phyloP scores from a whole-genome alignment of 2,113 vertebrate species.

The Macrotis lagotis region DNA sequence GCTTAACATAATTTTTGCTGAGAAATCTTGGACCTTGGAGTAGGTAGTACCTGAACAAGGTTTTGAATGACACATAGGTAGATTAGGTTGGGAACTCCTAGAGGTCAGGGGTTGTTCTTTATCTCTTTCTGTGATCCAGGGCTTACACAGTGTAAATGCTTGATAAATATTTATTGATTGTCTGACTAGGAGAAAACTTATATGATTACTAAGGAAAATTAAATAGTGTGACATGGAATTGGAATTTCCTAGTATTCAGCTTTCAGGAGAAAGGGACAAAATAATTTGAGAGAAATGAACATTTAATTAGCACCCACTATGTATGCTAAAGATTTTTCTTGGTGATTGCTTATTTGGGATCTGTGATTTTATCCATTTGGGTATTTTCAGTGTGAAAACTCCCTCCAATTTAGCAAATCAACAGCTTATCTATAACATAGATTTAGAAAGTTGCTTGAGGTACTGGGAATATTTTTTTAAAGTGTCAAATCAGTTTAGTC shows the following conservation, averaged over 20 bases:
- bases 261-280: not conserved
- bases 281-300: not conserved
- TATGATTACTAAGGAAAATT: not conserved
- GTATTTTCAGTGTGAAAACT: not conserved
- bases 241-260: not conserved
- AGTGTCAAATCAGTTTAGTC: not conserved
- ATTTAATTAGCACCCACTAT: not conserved
- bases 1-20: not conserved
- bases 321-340: not conserved
- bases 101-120: not conserved
- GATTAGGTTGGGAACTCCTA: not conserved
- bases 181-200: not conserved
- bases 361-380: not conserved
- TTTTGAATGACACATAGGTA: not conserved
- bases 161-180: not conserved
- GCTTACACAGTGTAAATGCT: not conserved
- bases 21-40: not conserved
- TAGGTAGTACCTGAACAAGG: not conserved
- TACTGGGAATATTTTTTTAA: not conserved
- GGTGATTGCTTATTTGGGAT: not conserved
- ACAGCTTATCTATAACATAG: not conserved
- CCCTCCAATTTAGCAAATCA: not conserved
- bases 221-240: not conserved
- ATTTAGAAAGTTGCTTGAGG: not conserved
- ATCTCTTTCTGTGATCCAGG: not conserved